Evolutionary conservation across 2,888 invertebrate genomes (phyloP).

Genomic region (Morpho achilles): DNA sequence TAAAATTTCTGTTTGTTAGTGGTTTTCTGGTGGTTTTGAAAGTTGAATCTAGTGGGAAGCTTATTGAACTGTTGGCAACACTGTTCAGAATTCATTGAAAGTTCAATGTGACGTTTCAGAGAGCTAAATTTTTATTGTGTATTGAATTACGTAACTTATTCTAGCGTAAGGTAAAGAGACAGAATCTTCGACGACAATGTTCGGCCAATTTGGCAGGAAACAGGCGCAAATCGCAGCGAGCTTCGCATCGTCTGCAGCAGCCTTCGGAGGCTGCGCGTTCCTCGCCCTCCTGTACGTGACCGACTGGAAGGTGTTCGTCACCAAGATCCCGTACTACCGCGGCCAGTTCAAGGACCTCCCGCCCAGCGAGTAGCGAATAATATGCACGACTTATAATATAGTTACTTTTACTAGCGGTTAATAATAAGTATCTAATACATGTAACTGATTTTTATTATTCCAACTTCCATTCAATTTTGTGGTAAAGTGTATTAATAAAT

Average conservation of each 20-base stretch:
- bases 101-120: no score
- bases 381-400: conserved; percentile 23
- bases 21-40: no score
- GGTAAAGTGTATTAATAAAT: no score
- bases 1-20: no score
- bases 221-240: conserved; percentile 77
- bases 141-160: conserved; percentile 9
- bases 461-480: background rate
- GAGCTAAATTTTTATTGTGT: no score
- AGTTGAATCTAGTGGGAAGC: no score
- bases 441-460: conserved; percentile 17
- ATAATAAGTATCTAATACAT: conserved; percentile 34
- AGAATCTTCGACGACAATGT: conserved; percentile 39
- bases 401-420: conserved; percentile 31
- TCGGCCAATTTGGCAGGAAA: conserved; percentile 79
- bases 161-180: background rate
- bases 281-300: conserved; percentile 83
- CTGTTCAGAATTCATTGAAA: no score
- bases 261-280: conserved; percentile 83
- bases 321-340: conserved; percentile 87
- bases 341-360: conserved; percentile 82
- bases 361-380: conserved; percentile 38
- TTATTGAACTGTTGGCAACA: no score
- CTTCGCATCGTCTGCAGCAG: conserved; percentile 77
- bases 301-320: conserved; percentile 87